Evolutionary conservation across 2,113 vertebrate species (phyloP), one percentile per base, ranked within the genome.

Genomic region (Urocynchramus pylzowi): DNA sequence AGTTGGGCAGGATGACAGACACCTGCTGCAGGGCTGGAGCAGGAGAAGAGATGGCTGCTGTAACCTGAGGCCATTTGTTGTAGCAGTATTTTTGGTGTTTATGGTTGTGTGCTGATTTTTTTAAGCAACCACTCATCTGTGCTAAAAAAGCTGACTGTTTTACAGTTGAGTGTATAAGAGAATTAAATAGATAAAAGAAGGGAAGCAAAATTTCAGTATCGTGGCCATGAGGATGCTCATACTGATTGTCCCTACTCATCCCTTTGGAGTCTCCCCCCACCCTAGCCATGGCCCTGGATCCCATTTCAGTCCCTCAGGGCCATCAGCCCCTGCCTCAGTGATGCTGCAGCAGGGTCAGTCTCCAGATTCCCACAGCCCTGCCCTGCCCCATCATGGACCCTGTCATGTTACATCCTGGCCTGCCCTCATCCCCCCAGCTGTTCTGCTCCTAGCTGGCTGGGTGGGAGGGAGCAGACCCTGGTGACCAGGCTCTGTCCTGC

Each of bases 221-320:
- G 6, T 2, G 22, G 8, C 26, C 7, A 12, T 19, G 37, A 81
- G 27, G 10, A 21, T 8, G 37, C 3, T 28, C 20, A 41, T 11
- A 3, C 11, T 39, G 9, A 4, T 4, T 45, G 15, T 41, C 28
- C 33, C 39, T 74, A 10, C 2, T 23, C 15, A 74, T 8, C 5
- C 5, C 16, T 42, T 23, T 45, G 11, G 14, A 44, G 4, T 18
- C 3, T 50, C 6, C 1, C 0, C 5, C 9, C 1, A 22, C 13
- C 4, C 16, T 47, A 27, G 14, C 16, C 61, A 39, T 2, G 5
- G 13, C 11, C 12, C 24, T 35, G 30, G 26, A 45, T 13, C 2
- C 33, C 33, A 24, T 21, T 35, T 41, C 35, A 37, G 30, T 37
- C 41, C 26, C 53, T 33, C 19, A 18, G 14, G 11, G 3, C n/a